phyloP scores from a whole-genome alignment of 2,888 invertebrate species.

The Ormia ochracea region DNA sequence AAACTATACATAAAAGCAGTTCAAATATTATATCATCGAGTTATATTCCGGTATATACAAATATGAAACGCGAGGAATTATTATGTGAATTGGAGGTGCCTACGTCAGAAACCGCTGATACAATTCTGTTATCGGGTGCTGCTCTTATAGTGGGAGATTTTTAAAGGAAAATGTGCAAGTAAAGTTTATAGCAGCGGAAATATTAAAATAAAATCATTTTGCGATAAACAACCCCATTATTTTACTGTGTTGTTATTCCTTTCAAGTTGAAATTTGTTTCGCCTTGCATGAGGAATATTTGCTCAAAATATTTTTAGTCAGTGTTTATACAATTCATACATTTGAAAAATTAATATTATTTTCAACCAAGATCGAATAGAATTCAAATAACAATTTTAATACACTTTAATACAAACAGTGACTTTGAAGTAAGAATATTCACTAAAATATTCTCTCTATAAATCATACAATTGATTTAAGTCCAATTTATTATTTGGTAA shows the following conservation, averaged over 20 bases:
- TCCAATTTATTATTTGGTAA: too few relatives aligned
- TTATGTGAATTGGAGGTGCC: constrained; percentile 72
- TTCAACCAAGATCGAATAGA: too few relatives aligned
- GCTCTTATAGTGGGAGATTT: constrained; percentile 73
- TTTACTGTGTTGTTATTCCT: not conserved
- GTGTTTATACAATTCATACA: too few relatives aligned
- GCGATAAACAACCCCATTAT: not conserved
- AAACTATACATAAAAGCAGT: not conserved
- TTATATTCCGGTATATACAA: constrained; percentile 72
- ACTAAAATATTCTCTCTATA: too few relatives aligned
- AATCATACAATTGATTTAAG: too few relatives aligned
- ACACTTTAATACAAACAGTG: too few relatives aligned
- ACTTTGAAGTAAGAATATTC: too few relatives aligned
- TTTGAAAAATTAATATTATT: too few relatives aligned
- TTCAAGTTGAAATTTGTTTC: not conserved
- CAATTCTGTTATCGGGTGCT: constrained; percentile 73
- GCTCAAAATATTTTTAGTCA: too few relatives aligned
- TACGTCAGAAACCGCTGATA: constrained; percentile 67
- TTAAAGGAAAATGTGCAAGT: constrained; percentile 41
- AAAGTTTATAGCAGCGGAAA: not conserved
- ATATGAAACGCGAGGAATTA: constrained; percentile 69
- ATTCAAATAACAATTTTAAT: too few relatives aligned
- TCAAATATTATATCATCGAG: constrained; percentile 18
- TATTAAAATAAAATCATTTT: constrained; percentile 37
- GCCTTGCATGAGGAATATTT: too few relatives aligned